These are phyloP conservation scores for Dicrostonyx torquatus DNA, from an alignment of 2,797 vertebrate genomes.

Conservation along the genomic window DNA sequence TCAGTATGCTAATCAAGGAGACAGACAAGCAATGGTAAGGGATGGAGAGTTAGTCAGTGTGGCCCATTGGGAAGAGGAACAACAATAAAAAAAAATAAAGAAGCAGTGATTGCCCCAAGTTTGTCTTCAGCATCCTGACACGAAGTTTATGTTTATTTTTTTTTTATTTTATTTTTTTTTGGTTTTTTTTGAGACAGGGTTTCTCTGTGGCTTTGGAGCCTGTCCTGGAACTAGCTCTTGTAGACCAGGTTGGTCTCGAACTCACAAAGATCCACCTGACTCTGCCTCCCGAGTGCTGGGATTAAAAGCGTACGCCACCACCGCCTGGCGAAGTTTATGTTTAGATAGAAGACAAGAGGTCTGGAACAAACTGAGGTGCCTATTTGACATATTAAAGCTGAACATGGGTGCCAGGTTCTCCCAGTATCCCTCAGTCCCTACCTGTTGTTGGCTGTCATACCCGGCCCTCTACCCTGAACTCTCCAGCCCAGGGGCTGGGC, in stretches of 20 bases:
- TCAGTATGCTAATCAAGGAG: neutral
- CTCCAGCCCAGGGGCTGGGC: neutral
- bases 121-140: neutral
- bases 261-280: too few relatives aligned
- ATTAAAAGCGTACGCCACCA: too few relatives aligned
- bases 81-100: neutral
- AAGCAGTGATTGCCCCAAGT: neutral
- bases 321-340: neutral
- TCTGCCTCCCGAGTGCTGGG: too few relatives aligned
- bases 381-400: neutral
- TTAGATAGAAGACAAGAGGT: neutral
- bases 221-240: too few relatives aligned
- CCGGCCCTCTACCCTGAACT: neutral
- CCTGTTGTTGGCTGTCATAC: neutral
- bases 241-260: too few relatives aligned
- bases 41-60: neutral
- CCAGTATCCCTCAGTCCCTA: neutral
- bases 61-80: neutral
- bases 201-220: too few relatives aligned
- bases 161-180: too few relatives aligned
- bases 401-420: neutral
- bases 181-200: too few relatives aligned
- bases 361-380: neutral
- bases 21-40: neutral
- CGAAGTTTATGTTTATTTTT: neutral